Evolutionary conservation across 2,113 vertebrate species (phyloP).

Genomic region (Cervus canadensis): DNA sequence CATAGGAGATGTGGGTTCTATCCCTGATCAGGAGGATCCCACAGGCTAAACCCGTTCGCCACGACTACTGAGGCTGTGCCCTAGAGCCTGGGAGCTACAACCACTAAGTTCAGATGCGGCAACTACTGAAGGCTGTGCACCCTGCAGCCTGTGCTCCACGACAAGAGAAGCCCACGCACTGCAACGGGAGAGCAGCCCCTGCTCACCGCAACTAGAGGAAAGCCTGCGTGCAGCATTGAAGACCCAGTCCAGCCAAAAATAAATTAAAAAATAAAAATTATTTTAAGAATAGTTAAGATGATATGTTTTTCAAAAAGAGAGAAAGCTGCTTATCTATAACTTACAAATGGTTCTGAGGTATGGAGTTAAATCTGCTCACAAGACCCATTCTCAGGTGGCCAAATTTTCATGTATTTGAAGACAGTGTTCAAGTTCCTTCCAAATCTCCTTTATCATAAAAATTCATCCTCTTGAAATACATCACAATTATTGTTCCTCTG

Average conservation of each 20-base stretch:
- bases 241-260: background rate
- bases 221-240: background rate
- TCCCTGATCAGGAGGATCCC: background rate
- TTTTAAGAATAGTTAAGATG: background rate
- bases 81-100: background rate
- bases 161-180: background rate
- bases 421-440: background rate
- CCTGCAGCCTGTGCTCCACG: background rate
- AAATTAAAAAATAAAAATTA: background rate
- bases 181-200: background rate
- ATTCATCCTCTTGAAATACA: background rate
- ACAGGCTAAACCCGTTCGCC: background rate
- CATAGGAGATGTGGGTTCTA: background rate
- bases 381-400: background rate
- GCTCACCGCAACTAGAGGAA: background rate
- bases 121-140: background rate
- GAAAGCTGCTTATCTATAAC: background rate
- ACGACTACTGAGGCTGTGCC: background rate
- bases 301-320: background rate
- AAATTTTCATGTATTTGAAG: background rate
- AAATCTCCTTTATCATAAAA: background rate
- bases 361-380: background rate
- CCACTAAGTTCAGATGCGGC: background rate
- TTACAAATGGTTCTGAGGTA: background rate
- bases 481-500: background rate